These are phyloP conservation scores for Dasyornis broadbenti DNA, from an alignment of 2,113 vertebrate genomes.

Conservation along the genomic window DNA sequence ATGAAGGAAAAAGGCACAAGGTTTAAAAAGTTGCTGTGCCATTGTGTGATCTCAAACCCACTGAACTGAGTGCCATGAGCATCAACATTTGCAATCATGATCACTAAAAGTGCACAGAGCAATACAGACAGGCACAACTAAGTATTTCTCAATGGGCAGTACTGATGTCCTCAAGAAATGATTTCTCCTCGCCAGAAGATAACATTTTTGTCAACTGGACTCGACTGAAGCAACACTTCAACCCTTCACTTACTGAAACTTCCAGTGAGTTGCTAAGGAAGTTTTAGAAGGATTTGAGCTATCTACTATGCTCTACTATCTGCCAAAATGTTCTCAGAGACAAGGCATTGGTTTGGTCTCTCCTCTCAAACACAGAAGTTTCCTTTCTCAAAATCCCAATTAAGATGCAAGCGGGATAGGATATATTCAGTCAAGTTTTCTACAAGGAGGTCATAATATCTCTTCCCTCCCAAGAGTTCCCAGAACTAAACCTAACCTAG, in stretches of 20 bases:
- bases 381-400: not conserved
- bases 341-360: not conserved
- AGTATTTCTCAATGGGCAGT: not conserved
- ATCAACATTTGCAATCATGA: not conserved
- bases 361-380: not conserved
- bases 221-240: not conserved
- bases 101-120: not conserved
- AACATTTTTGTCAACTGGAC: not conserved
- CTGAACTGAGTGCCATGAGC: too few species aligned
- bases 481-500: not conserved
- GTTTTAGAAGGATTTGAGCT: not conserved
- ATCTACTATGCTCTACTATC: not conserved
- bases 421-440: not conserved
- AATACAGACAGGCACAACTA: fast-evolving
- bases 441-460: not conserved
- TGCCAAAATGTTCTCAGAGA: not conserved
- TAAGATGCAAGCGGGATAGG: not conserved
- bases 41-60: not conserved
- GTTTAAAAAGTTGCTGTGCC: not conserved
- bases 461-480: not conserved
- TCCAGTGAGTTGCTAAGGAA: not conserved
- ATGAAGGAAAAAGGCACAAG: not conserved
- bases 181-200: not conserved
- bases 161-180: not conserved
- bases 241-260: not conserved